Evolutionary conservation across 1,140 invertebrate genomes (phyloP), one percentile per base, ranked within the genome.

Genomic region (Drosophila truncata): DNA sequence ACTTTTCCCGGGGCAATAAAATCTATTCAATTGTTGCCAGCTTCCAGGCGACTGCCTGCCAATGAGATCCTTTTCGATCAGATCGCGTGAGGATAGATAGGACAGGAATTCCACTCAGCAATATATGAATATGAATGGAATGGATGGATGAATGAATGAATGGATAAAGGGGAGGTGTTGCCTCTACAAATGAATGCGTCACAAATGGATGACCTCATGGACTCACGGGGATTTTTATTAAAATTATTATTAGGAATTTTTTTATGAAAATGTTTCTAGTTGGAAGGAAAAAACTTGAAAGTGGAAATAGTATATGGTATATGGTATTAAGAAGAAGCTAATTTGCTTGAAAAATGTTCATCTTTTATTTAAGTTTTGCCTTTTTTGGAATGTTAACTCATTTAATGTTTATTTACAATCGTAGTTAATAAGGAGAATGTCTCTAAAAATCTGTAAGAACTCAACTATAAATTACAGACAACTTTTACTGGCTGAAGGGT

Each of bases 1-100:
- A 82, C 73, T 73, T 23, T 62, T 71, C 39, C 31, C 20, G 55
- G 57, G 74, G 61, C 76, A 86, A 86, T 86, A 82, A 85, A 81
- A 85, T 63, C 80, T 74, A 74, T 86, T 81, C 82, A 86, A 85
- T 82, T 78, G 58, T 77, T 78, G 82, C 67, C 78, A 60, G 66
- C 80, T 85, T 85, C 82, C 82, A 85, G 63, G 27, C 67, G 73
- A 85, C 63, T 86, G 74, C 57, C 50, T 74, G 54, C 33, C 80
- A 75, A 77, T 44, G 58, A 63, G 71, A 44, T 73, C 73, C 27
- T 33, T 71, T 77, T 35, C 29, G 58, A 70, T 84, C 57, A 73
- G 72, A 78, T 84, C 66, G 82, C 67, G 66, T 42, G 46, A 80
- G 62, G 46, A 33, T 14, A 50, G 77, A 72, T 77, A 85, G 79